Evolutionary conservation across 1,140 invertebrate genomes (phyloP).

Genomic region (Rhagoletis zephyria): DNA sequence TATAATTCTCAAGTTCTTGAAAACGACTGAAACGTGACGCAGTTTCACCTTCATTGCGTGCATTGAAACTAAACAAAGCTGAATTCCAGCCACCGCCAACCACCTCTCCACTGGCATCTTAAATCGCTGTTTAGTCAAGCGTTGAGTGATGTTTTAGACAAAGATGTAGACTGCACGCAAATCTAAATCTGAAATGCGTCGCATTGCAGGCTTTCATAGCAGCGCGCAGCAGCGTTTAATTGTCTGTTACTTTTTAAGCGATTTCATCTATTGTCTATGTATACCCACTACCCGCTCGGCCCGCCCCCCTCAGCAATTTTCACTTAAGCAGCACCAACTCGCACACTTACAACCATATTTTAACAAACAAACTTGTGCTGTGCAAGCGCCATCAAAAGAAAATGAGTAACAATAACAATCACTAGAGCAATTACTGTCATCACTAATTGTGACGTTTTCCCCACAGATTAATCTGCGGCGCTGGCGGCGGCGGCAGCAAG

Average conservation of each 20-base stretch:
- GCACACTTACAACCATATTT: background rate
- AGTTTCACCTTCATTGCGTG: conserved; percentile 48
- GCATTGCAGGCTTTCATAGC: background rate
- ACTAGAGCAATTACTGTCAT: conserved; percentile 40
- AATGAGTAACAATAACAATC: conserved; percentile 45
- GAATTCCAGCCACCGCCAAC: background rate
- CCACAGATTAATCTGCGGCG: conserved; percentile 62
- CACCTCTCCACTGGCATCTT: background rate
- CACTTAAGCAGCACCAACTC: background rate
- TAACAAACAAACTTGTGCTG: background rate
- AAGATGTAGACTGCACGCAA: background rate
- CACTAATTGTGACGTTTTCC: conserved; percentile 50
- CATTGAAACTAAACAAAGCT: background rate
- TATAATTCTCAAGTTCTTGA: conserved; percentile 37
- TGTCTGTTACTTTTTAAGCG: conserved; percentile 31
- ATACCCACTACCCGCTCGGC: background rate
- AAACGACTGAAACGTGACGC: conserved; percentile 42
- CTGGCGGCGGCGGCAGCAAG: conserved; percentile 31
- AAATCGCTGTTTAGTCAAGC: conserved; percentile 15
- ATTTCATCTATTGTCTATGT: background rate
- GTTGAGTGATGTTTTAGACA: background rate
- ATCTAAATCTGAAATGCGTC: background rate
- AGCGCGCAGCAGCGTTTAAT: background rate
- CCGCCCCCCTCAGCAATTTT: conserved; percentile 1
- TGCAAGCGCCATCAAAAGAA: conserved; percentile 6